A percentile compares a stretch with the other conserved stretches of the same genome.
phyloP scores from a whole-genome alignment of 2,888 invertebrate species.

The Synanthedon myopaeformis region DNA sequence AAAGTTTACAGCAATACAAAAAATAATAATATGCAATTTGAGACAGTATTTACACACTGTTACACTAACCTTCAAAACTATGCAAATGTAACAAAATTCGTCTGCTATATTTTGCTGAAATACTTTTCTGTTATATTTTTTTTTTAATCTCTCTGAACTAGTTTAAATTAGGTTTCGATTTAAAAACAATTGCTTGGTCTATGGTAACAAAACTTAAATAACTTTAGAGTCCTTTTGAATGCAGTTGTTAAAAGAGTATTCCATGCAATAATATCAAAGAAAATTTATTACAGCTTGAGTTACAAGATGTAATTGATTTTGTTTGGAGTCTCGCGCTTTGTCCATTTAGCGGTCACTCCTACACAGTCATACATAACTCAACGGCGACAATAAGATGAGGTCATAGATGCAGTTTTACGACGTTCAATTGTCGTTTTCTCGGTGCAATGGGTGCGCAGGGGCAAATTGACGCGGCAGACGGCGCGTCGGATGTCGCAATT shows the following conservation, averaged over 20 bases:
- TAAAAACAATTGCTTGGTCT: too few relatives aligned
- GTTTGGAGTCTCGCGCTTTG: background rate
- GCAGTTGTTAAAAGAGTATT: conserved; percentile 4
- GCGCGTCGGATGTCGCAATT: conserved; percentile 61
- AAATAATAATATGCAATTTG: too few relatives aligned
- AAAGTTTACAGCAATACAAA: too few relatives aligned
- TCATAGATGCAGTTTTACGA: conserved; percentile 43
- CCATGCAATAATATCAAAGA: conserved; percentile 12
- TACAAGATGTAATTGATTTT: background rate
- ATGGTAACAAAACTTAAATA: too few relatives aligned
- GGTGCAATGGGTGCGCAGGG: conserved; percentile 21
- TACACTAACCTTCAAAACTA: too few relatives aligned
- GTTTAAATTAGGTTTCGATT: too few relatives aligned
- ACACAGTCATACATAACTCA: conserved; percentile 11
- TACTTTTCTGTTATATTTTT: too few relatives aligned
- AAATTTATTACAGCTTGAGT: background rate
- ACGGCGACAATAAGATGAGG: conserved; percentile 27
- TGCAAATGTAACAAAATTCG: too few relatives aligned
- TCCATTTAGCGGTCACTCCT: conserved; percentile 31
- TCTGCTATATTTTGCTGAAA: too few relatives aligned
- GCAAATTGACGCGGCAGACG: conserved; percentile 51
- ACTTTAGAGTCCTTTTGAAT: too few relatives aligned
- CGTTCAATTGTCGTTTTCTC: conserved; percentile 18
- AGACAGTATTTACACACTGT: too few relatives aligned
- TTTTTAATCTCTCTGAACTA: too few relatives aligned